Evolutionary conservation across 2,888 invertebrate genomes (phyloP).

Genomic region (Pycnomerus fuliginosus): DNA sequence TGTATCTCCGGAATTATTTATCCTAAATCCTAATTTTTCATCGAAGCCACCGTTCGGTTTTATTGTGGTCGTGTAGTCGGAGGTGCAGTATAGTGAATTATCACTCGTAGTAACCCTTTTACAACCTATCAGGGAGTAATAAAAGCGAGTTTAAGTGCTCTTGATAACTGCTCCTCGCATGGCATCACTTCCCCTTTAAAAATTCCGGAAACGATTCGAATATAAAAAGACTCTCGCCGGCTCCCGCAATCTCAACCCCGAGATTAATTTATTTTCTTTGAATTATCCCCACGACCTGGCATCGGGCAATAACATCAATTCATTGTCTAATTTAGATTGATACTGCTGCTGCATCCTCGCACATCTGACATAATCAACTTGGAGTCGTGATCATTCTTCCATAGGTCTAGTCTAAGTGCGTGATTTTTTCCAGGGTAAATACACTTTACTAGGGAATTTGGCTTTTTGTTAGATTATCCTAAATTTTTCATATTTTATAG

Average conservation of each 20-base stretch:
- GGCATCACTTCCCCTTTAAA: conserved; percentile 44
- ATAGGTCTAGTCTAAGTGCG: too few relatives aligned
- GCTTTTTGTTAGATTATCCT: too few relatives aligned
- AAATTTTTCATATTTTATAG: too few relatives aligned
- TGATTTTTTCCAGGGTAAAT: too few relatives aligned
- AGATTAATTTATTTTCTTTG: conserved; percentile 27
- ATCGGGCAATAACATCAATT: conserved; percentile 29
- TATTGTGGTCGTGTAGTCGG: conserved; percentile 33
- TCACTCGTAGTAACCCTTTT: conserved; percentile 54
- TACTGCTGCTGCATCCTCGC: conserved; percentile 15
- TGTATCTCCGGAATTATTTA: not conserved
- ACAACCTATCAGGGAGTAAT: conserved; percentile 55
- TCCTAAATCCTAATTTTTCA: not conserved
- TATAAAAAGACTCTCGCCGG: conserved; percentile 36
- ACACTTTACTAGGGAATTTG: too few relatives aligned
- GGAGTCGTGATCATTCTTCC: not conserved
- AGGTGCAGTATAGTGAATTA: conserved; percentile 49
- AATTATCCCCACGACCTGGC: conserved; percentile 30
- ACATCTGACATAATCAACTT: conserved; percentile 19
- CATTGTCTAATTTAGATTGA: conserved; percentile 33
- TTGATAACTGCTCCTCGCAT: conserved; percentile 50
- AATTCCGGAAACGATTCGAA: conserved; percentile 46
- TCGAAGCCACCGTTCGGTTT: conserved; percentile 9
- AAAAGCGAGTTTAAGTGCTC: conserved; percentile 53
- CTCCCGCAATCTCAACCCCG: conserved; percentile 1